Evolutionary conservation across 2,797 vertebrate genomes (phyloP), one percentile per base, ranked within the genome.

Genomic region (Galago senegalensis): DNA sequence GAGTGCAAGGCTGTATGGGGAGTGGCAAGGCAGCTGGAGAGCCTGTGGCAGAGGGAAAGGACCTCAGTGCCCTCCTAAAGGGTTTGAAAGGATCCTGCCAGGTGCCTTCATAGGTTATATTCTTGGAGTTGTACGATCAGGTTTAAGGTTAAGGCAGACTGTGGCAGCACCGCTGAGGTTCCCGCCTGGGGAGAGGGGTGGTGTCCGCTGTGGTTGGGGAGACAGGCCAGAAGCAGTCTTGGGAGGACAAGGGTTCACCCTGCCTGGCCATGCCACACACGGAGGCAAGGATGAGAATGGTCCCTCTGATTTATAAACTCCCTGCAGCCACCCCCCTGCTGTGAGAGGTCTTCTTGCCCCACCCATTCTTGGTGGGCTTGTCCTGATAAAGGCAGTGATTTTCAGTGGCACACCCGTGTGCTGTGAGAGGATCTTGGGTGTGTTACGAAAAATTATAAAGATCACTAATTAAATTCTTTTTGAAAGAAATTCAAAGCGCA

Each of bases 91-190:
- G 31, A 34, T 65, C 43, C 77, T 10, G 12, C 53, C 17, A 29
- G 27, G 6, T 75, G 14, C 7, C 37, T 82, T 23, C 37, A 82
- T n/a, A 73, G 69, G 75, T 18, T 23, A 0, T 14, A 31, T 60
- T 7, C 25, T 0, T 37, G 70, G 17, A 49, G 40, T 31, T 46
- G 10, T 17, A 17, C 0, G 2, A n/a, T 63, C 29, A 60, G 2
- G 21, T 58, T 76, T 92, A 34, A 49, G 53, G 69, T 23, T 25
- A 70, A 89, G 81, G 49, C 17, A 53, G 86, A 53, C 2, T n/a
- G 7, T n/a, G 23, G 65, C 21, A 4, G 4, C 1, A 1, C 46
- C 40, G 0, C 65, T 63, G 12, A 89, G 43, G 14, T 58, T 60
- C 81, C 58, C 75, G 20, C 40, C 60, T 34, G 20, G 49, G 46